Evolutionary conservation across 2,888 invertebrate species (phyloP), one percentile per base, ranked within the genome.

Genomic region (Hirtodrosophila confusa): DNA sequence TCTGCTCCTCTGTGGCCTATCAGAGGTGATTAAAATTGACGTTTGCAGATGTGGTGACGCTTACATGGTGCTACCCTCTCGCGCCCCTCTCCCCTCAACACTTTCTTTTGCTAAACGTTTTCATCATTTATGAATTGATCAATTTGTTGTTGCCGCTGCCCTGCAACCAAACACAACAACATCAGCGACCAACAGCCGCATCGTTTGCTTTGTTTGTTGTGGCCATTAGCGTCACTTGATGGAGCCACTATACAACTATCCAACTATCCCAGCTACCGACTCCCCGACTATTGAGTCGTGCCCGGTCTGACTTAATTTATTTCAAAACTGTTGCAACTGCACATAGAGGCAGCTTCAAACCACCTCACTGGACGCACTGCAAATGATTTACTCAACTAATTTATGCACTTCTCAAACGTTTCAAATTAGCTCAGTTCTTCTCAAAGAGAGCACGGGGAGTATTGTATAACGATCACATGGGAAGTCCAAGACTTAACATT

Each of bases 81-180:
- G 31, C 61, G 17, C 24, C 33, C 11, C 39, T 11, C 43, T 3
- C 3, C 11, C 17, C 54, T 41, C 71, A 82, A 80, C 85, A 85
- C 88, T 85, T 88, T 85, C 88, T 88, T 85, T 67, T 67, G 64
- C 71, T 78, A 88, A 86, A 87, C 89, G 83, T 75, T 88, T 88
- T 80, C 86, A 83, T 89, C 88, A 80, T 80, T 88, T 83, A 89
- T 87, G 88, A 89, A 88, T 89, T 89, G 88, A 86, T 88, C 86
- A 87, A 89, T 89, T 89, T 83, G 84, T 73, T 78, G 31, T 4
- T 45, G 45, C 36, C 12, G 36, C 39, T 44, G 39, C 49, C 62
- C 54, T 69, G 69, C 50, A 57, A 57, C 64, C 27, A 4, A 27
- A 44, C 29, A 27, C 53, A 51, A 45, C 60, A 63, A 40, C 63